Base-by-base conservation (phyloP, 2,113 vertebrate species). In the Larimichthys polyactis region DNA sequence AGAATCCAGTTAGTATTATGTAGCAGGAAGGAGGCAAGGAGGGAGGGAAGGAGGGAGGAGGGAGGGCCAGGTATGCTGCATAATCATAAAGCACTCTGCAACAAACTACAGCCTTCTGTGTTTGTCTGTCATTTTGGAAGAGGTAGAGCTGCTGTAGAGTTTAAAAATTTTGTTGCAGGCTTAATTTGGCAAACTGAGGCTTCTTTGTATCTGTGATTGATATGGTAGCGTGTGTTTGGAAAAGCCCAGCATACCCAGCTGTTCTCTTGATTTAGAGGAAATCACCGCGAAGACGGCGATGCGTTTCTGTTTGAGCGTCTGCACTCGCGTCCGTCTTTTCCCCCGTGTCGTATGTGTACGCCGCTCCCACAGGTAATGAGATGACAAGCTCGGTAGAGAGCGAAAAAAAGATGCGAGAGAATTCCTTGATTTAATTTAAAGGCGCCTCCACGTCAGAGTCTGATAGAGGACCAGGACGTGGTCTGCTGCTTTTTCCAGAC, bases 351-450 rank as follows among this genome's bases (percentile, higher is more conserved):
- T 57, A 3, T 69, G 46, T 76, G 71, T 73, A 40, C 24, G 46
- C 32, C 20, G 8, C 72, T 79, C 89, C 52, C 71, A 69, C 46
- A 67, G 62, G 22, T 75, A 71, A 79, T 55, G 68, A 76, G 82
- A 91, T 87, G 70, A 75, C 78, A 64, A 58, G 48, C 54, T 48
- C 36, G 49, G 55, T 58, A 44, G 75, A 65, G 52, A 55, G 60
- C 14, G 29, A 29, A 36, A 48, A 48, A 19, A 9, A 79, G 49
- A 63, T 4, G 3, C 67, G 52, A 52, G 46, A 51, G 46, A 73
- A 46, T 11, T 67, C 62, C 75, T 77, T 83, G 66, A 90, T 89
- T 86, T 79, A 43, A 82, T 87, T 89, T 75, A 51, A 64, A 86
- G 78, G n/a, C 70, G 70, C 46, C 48, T 76, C 75, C 59, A 54